Evolutionary conservation across 2,888 invertebrate species (phyloP), one percentile per base, ranked within the genome.

Genomic region (Quadriops clusia): DNA sequence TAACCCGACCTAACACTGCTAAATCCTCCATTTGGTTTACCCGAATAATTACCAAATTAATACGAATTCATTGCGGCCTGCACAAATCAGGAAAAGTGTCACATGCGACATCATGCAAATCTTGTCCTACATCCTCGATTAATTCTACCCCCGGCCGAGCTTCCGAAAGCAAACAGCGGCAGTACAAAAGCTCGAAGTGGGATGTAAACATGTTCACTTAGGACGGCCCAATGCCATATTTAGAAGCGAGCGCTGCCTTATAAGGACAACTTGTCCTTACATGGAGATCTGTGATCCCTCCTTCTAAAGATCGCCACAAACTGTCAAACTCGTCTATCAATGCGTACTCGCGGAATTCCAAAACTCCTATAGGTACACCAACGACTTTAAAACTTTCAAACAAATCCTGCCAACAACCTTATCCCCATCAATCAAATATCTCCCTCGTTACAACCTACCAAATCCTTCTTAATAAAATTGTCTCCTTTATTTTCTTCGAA

Each of bases 241-340:
- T 79, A 79, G 80, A 75, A 72, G 67, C 72, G 70, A 67, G 68
- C 72, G 73, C 68, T 76, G 68, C 80, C 80, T 74, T 80, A 79
- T 79, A 79, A 72, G 80, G 81, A 68, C 72, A 71, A 74, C 70
- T 71, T 72, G 70, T 68, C 74, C 79, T 74, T 76, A 77, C 74
- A 78, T 73, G 78, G 79, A 67, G 70, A 75, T 72, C 72, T 70
- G 71, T 73, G 74, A 77, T 77, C 77, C 77, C 77, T 77, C 78
- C 74, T 74, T 56, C 56, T 36, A 33, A 30, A 32, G 36, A 38
- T 39, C 36, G 36, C 36, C 32, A 36, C 39, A 30, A 40, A 35
- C 39, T 38, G 26, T 26, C 26, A 20, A 25, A 17, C 25, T 12
- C 12, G 12, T 10, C 11, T 7, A 40, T 45, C 41, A 40, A 36